Evolutionary conservation across 2,888 invertebrate genomes (phyloP).

Genomic region (Apamea monoglypha): DNA sequence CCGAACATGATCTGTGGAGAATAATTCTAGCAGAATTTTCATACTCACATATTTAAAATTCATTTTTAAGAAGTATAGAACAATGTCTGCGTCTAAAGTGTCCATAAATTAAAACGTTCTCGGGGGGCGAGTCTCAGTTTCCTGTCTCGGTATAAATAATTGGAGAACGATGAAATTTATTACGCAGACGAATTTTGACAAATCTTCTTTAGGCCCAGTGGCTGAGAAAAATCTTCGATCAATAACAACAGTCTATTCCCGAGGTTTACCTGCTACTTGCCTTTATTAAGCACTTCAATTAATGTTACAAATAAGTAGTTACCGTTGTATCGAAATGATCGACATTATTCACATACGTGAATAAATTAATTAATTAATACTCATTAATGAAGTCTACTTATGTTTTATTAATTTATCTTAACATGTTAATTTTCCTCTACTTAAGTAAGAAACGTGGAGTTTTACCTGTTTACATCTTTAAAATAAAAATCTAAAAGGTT

Average conservation of each 20-base stretch:
- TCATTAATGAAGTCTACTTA: background rate
- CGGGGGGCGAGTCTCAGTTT: constrained; percentile 81
- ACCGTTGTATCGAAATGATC: background rate
- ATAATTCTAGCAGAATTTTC: constrained; percentile 49
- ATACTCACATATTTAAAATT: constrained; percentile 62
- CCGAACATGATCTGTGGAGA: constrained; percentile 18
- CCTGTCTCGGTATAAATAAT: constrained; percentile 86
- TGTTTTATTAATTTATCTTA: background rate
- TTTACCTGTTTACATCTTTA: background rate
- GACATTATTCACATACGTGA: background rate
- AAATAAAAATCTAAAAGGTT: background rate
- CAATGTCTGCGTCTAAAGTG: constrained; percentile 78
- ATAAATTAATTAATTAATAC: background rate
- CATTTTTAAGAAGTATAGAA: constrained; percentile 71
- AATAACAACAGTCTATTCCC: constrained; percentile 44
- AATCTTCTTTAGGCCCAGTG: constrained; percentile 71
- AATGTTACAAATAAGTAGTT: background rate
- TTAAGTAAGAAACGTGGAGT: background rate
- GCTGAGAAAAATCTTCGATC: constrained; percentile 70
- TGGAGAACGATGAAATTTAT: constrained; percentile 84
- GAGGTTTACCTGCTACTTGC: constrained; percentile 12
- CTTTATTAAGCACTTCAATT: constrained; percentile 1
- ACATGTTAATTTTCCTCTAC: background rate
- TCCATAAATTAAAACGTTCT: constrained; percentile 85
- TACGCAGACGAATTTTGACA: constrained; percentile 84